Evolutionary conservation across 2,113 vertebrate species (phyloP).

Genomic region (Rafetus swinhoei): DNA sequence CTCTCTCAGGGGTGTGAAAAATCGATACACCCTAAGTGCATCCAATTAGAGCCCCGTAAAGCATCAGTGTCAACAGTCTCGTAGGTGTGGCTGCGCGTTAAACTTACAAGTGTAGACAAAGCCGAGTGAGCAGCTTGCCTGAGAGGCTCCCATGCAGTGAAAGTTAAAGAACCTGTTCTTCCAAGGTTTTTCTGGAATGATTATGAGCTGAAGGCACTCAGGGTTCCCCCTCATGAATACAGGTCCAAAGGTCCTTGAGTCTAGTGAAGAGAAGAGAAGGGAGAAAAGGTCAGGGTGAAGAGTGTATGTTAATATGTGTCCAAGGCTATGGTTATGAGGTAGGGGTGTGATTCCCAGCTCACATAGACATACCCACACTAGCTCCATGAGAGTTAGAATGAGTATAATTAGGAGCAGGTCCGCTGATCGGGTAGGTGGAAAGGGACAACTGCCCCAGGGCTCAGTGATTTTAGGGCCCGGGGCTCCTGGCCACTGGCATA

Average conservation of each 20-base stretch:
- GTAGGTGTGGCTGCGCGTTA: too few relatives aligned
- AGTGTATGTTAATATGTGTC: background rate
- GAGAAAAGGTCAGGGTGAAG: background rate
- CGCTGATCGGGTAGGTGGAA: too few relatives aligned
- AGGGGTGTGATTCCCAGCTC: background rate
- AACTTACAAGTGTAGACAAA: too few relatives aligned
- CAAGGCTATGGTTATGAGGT: background rate
- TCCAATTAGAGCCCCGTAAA: too few relatives aligned
- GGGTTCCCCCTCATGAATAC: background rate
- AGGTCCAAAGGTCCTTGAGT: background rate
- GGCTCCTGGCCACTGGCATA: too few relatives aligned
- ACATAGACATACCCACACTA: background rate
- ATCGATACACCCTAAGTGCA: too few relatives aligned
- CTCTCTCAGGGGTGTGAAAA: too few relatives aligned
- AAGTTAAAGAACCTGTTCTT: background rate
- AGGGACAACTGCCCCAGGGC: too few relatives aligned
- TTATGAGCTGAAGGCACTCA: background rate
- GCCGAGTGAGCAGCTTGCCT: background rate
- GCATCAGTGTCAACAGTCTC: too few relatives aligned
- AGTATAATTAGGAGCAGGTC: background rate
- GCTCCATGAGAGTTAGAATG: background rate
- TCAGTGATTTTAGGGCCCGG: too few relatives aligned
- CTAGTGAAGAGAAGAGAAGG: background rate
- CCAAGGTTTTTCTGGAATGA: background rate
- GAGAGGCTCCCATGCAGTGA: background rate